Conservation (phyloP, 1,140 invertebrate species). For the Leptinotarsa defecta region DNA sequence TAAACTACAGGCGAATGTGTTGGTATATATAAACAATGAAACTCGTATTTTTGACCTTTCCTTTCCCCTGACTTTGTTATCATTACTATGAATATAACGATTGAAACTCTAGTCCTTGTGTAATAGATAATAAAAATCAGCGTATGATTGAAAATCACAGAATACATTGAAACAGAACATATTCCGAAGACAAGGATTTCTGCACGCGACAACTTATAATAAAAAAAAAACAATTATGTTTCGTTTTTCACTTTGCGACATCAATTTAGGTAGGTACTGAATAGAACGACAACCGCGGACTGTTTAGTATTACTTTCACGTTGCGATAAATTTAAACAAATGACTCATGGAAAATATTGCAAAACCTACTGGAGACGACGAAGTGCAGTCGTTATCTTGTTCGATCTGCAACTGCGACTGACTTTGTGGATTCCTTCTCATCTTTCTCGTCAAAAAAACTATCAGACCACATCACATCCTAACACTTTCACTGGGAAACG, state of each 20-base stretch:
- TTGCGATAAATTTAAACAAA: slow-evolving; percentile 1
- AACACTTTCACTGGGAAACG: not conserved
- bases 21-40: not conserved
- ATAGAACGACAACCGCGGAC: not conserved
- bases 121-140: not conserved
- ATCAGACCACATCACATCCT: not conserved
- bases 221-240: too few relatives aligned
- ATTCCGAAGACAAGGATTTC: too few relatives aligned
- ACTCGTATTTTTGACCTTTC: not conserved
- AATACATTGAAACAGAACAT: too few relatives aligned
- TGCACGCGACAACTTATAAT: too few relatives aligned
- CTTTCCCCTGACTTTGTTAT: not conserved
- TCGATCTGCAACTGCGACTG: slow-evolving; percentile 14
- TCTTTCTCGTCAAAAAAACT: slow-evolving; percentile 14
- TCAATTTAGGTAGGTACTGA: not conserved
- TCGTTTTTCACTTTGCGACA: too few relatives aligned
- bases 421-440: slow-evolving; percentile 23
- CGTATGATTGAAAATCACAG: too few relatives aligned
- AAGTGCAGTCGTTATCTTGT: not conserved
- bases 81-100: not conserved
- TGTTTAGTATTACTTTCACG: not conserved
- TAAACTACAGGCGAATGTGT: not conserved
- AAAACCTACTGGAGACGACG: slow-evolving; percentile 16
- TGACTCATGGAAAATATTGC: not conserved
- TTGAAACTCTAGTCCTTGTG: not conserved